phyloP scores from a whole-genome alignment of 2,797 vertebrate genomes.

The Paratrypauchen microcephalus region DNA sequence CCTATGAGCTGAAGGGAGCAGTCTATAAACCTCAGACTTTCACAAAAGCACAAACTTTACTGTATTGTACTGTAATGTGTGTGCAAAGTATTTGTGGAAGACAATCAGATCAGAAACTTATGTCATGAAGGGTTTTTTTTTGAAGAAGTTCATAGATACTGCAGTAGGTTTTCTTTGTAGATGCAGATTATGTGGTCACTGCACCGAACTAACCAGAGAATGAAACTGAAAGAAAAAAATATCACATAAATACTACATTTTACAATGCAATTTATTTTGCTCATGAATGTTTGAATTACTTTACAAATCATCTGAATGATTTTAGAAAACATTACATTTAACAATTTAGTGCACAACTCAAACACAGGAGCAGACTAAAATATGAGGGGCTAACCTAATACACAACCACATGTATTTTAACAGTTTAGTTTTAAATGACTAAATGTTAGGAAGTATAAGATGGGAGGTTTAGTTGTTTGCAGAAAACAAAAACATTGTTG shows the following conservation, averaged over 20 bases:
- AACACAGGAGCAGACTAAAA: background rate
- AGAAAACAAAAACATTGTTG: background rate
- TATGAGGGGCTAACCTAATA: background rate
- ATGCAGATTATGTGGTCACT: background rate
- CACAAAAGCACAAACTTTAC: conserved; percentile 13
- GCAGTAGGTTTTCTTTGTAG: background rate
- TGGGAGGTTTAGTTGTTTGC: background rate
- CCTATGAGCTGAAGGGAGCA: conserved; percentile 51
- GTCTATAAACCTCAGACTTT: conserved; percentile 34
- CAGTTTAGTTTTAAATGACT: background rate
- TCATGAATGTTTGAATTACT: background rate
- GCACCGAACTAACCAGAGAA: background rate
- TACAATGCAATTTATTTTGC: background rate
- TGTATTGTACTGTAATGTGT: background rate
- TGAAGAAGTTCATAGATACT: background rate
- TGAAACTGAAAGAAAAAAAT: no score
- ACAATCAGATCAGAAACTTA: background rate
- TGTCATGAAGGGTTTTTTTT: background rate
- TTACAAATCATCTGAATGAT: background rate
- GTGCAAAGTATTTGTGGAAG: background rate
- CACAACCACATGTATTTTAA: background rate
- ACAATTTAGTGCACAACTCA: no score
- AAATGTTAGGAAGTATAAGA: background rate
- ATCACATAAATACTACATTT: no score
- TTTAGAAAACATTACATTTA: background rate